Conservation (phyloP, 2,797 vertebrate genomes). For the Galaxias olidus region DNA sequence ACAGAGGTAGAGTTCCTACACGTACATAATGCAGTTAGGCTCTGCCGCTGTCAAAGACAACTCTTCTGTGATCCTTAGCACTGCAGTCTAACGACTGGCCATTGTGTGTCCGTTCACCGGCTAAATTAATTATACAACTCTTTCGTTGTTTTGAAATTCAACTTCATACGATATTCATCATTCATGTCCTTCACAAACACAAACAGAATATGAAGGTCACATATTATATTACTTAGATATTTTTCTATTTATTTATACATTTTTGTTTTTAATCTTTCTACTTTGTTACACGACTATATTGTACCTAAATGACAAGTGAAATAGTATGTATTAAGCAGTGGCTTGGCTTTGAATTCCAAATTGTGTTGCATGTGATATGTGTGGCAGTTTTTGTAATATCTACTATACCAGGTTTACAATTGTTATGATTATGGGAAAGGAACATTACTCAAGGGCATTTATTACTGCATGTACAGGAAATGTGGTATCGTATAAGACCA, state of each 20-base stretch:
- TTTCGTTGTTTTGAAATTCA: no score
- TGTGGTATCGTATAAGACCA: slow-evolving; percentile 15
- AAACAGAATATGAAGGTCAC: slow-evolving; percentile 17
- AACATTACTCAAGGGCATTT: neutral
- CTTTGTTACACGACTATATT: slow-evolving; percentile 1
- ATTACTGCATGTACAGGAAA: slow-evolving; percentile 1
- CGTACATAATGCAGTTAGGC: no score
- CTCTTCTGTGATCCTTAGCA: no score
- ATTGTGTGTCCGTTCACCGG: no score
- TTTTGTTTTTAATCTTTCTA: slow-evolving; percentile 35
- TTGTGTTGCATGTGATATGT: neutral
- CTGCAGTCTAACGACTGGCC: no score
- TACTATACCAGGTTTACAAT: slow-evolving; percentile 5
- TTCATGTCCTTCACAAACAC: neutral
- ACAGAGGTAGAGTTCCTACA: no score
- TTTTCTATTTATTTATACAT: slow-evolving; percentile 66
- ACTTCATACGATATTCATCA: no score
- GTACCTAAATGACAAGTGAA: neutral
- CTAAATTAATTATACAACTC: no score
- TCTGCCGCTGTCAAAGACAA: no score
- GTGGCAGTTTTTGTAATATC: slow-evolving; percentile 22
- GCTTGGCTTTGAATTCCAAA: slow-evolving; percentile 21
- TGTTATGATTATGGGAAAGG: slow-evolving; percentile 1
- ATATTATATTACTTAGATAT: slow-evolving; percentile 15
- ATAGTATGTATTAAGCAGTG: slow-evolving; percentile 2